phyloP scores from a whole-genome alignment of 2,113 vertebrate species.

The Anarhynchus alexandrinus region DNA sequence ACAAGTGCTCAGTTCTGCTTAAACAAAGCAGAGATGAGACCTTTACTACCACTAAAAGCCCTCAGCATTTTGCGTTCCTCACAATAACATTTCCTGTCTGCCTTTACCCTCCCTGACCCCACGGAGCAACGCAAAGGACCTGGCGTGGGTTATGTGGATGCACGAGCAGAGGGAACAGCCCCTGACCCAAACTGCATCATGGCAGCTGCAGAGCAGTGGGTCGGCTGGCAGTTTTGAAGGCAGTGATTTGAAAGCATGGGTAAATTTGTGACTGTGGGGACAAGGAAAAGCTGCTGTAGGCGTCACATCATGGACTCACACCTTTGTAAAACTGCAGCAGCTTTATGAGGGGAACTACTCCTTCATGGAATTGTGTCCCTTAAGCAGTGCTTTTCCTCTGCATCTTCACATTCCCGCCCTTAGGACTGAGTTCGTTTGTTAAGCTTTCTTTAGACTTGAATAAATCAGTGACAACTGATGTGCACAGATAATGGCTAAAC shows the following conservation, averaged over 20 bases:
- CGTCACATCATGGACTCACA: background rate
- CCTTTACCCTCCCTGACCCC: background rate
- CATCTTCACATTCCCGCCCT: background rate
- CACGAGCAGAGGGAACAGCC: background rate
- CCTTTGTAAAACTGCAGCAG: background rate
- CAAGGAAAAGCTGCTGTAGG: background rate
- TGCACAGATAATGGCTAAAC: background rate
- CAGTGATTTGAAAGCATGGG: background rate
- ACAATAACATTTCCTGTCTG: background rate
- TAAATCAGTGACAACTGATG: background rate
- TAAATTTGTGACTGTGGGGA: background rate
- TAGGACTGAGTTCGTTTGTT: background rate
- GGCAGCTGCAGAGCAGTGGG: background rate
- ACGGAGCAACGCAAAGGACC: background rate
- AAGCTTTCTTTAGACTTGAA: background rate
- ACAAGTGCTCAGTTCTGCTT: background rate
- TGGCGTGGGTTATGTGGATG: accelerated
- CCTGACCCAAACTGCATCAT: accelerated
- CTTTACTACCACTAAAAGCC: background rate
- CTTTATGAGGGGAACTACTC: background rate
- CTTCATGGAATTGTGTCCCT: background rate
- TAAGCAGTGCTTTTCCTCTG: background rate
- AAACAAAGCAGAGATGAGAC: background rate
- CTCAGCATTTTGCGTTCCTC: background rate
- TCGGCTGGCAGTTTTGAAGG: background rate